phyloP scores from a whole-genome alignment of 2,888 invertebrate species.

The Phania funesta region DNA sequence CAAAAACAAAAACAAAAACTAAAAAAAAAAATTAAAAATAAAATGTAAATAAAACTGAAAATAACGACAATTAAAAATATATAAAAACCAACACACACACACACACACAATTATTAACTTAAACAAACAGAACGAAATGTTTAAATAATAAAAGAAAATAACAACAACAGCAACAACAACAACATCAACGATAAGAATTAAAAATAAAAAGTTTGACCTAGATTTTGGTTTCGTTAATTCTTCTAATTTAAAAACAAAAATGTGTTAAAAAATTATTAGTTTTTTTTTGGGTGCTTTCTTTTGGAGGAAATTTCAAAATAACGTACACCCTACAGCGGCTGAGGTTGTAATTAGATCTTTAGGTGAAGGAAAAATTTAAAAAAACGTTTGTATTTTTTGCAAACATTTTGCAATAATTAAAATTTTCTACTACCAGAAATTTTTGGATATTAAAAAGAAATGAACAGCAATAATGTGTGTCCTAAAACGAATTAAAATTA shows the following conservation, averaged over 20 bases:
- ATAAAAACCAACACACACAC: conserved; percentile 21
- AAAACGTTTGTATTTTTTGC: too few relatives aligned
- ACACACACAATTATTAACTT: neutral
- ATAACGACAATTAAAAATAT: conserved; percentile 57
- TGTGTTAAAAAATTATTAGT: conserved; percentile 13
- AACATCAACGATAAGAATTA: conserved; percentile 11
- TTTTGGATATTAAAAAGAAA: too few relatives aligned
- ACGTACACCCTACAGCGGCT: too few relatives aligned
- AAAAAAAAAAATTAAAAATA: conserved; percentile 19
- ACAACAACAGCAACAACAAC: conserved; percentile 5
- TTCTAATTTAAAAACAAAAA: conserved; percentile 32
- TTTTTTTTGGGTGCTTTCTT: too few relatives aligned
- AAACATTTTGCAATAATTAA: too few relatives aligned
- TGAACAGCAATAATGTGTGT: too few relatives aligned
- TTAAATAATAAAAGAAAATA: conserved; percentile 14
- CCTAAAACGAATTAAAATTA: too few relatives aligned
- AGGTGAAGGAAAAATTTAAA: too few relatives aligned
- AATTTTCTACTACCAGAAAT: too few relatives aligned
- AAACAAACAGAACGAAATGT: neutral
- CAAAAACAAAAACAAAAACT: conserved; percentile 6
- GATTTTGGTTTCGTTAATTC: conserved; percentile 55
- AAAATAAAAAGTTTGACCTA: conserved; percentile 58
- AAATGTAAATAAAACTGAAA: conserved; percentile 54
- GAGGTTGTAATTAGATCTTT: too few relatives aligned
- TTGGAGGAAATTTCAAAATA: too few relatives aligned